Evolutionary conservation across 2,113 vertebrate species (phyloP).

Genomic region (Tachycineta bicolor): DNA sequence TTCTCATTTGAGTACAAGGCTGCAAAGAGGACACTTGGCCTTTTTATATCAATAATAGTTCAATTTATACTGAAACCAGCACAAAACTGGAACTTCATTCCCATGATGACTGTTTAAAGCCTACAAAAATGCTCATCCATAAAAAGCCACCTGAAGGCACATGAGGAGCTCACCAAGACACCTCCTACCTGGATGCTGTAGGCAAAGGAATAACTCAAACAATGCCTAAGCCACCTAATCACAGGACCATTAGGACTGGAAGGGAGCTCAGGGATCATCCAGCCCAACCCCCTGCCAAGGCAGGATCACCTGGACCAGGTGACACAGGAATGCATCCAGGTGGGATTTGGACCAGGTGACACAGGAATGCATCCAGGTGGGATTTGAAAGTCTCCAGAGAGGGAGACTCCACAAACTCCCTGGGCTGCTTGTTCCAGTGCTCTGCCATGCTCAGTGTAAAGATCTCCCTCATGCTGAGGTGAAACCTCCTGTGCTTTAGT

Average conservation of each 20-base stretch:
- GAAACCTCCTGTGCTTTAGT: not conserved
- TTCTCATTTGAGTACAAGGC: not conserved
- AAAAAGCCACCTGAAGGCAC: not conserved
- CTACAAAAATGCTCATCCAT: rapidly evolving
- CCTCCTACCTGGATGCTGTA: not conserved
- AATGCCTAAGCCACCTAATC: not conserved
- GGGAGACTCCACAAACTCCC: not conserved
- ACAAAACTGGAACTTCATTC: not conserved
- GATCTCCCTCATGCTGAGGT: not conserved
- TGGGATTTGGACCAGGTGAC: not conserved
- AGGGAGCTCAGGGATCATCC: not conserved
- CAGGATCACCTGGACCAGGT: not conserved
- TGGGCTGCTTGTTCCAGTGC: not conserved
- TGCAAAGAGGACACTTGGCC: not conserved
- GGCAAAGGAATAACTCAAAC: not conserved
- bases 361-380: not conserved
- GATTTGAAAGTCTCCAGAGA: not conserved
- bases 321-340: not conserved
- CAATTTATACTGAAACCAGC: not conserved
- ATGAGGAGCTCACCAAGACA: not conserved
- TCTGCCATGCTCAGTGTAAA: not conserved
- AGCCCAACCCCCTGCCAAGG: not conserved
- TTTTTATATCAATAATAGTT: not conserved
- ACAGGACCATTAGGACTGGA: not conserved
- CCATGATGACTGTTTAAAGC: not conserved